Evolutionary conservation across 2,888 invertebrate genomes (phyloP).

Genomic region (Antheraea yamamai): DNA sequence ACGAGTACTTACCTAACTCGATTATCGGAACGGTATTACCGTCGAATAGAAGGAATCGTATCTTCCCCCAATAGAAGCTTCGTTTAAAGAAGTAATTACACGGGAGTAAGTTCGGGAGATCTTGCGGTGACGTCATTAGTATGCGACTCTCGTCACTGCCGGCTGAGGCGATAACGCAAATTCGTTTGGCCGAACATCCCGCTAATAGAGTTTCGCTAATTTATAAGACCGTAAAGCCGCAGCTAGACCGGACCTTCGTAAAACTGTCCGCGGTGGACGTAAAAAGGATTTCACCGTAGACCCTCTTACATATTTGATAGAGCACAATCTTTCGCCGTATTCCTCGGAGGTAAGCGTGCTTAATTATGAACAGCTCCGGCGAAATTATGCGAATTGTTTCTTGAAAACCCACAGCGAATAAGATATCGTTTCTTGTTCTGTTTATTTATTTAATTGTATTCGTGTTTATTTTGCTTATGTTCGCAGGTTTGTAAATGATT

Average conservation of each 20-base stretch:
- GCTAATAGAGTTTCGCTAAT: constrained; percentile 82
- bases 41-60: constrained; percentile 66
- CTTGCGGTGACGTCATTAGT: constrained; percentile 64
- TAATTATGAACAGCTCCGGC: constrained; percentile 65
- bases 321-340: constrained; percentile 62
- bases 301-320: constrained; percentile 74
- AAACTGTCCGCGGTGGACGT: constrained; percentile 72
- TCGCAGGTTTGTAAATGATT: not conserved
- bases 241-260: constrained; percentile 60
- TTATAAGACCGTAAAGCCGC: constrained; percentile 78
- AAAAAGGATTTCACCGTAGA: constrained; percentile 76
- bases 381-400: constrained; percentile 61
- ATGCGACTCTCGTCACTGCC: constrained; percentile 69
- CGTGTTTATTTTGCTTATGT: not conserved
- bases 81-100: constrained; percentile 81
- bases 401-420: constrained; percentile 37
- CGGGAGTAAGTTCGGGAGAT: constrained; percentile 67
- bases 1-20: constrained; percentile 48
- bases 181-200: constrained; percentile 80
- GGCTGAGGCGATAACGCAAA: constrained; percentile 80
- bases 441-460: constrained; percentile 37
- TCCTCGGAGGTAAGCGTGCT: constrained; percentile 57
- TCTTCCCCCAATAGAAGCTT: constrained; percentile 62
- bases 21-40: constrained; percentile 62
- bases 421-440: constrained; percentile 40